phyloP scores from a whole-genome alignment of 2,888 invertebrate genomes.

The Sarcophaga caerulescens region DNA sequence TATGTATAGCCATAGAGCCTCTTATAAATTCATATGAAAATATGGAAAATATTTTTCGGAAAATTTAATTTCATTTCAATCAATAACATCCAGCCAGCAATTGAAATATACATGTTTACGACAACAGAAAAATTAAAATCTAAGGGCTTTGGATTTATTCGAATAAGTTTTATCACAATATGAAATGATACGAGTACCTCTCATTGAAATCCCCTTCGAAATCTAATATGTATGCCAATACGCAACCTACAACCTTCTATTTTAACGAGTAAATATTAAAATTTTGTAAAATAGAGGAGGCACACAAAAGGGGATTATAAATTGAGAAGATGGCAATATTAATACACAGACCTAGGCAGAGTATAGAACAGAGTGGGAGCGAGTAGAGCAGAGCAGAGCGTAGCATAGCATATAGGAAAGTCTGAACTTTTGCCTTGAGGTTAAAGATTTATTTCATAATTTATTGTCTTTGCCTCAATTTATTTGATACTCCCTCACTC shows the following conservation, averaged over 20 bases:
- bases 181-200: too few species aligned
- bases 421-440: conserved; percentile 53
- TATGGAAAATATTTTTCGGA: conserved; percentile 44
- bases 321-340: conserved; percentile 38
- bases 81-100: conserved; percentile 45
- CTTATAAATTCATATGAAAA: neutral
- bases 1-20: too few species aligned
- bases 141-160: too few species aligned
- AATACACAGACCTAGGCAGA: neutral
- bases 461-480: conserved; percentile 60
- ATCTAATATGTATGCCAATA: neutral
- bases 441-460: conserved; percentile 54
- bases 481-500: conserved; percentile 35
- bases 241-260: neutral
- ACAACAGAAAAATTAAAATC: neutral
- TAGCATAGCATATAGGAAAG: neutral
- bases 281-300: neutral
- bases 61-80: conserved; percentile 50
- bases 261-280: conserved; percentile 14
- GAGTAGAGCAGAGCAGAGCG: neutral
- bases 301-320: neutral
- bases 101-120: conserved; percentile 35
- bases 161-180: too few species aligned
- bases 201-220: neutral
- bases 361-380: neutral